phyloP scores from a whole-genome alignment of 2,888 invertebrate species.

The Palloptera scutellata region DNA sequence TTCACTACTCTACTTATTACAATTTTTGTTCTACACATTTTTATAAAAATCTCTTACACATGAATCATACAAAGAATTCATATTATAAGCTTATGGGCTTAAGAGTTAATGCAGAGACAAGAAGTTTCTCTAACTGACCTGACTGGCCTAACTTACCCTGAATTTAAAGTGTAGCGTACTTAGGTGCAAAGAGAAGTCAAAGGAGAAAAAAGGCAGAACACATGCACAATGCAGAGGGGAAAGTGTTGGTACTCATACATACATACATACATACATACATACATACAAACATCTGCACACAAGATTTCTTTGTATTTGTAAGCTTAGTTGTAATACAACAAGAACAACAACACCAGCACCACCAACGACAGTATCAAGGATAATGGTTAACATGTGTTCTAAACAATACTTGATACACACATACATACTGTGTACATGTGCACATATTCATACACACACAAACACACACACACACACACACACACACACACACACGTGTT shows the following conservation, averaged over 20 bases:
- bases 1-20: too few species aligned
- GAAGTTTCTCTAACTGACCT: too few species aligned
- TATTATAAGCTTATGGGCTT: too few species aligned
- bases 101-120: too few species aligned
- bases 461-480: not conserved
- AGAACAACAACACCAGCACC: too few species aligned
- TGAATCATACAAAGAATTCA: too few species aligned
- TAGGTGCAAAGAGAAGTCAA: not conserved
- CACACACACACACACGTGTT: not conserved
- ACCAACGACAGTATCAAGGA: not conserved
- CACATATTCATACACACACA: not conserved
- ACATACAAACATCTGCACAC: not conserved
- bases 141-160: too few species aligned
- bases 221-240: conserved; percentile 1
- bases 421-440: not conserved
- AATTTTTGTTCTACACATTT: too few species aligned
- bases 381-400: conserved; percentile 15
- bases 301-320: conserved; percentile 14
- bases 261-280: not conserved
- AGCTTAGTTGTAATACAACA: conserved; percentile 11
- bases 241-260: not conserved
- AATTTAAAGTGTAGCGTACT: too few species aligned
- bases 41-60: too few species aligned
- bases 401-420: not conserved
- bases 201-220: not conserved